Conservation (phyloP, 2,113 vertebrate species). For the Mesoclemmys tuberculata region DNA sequence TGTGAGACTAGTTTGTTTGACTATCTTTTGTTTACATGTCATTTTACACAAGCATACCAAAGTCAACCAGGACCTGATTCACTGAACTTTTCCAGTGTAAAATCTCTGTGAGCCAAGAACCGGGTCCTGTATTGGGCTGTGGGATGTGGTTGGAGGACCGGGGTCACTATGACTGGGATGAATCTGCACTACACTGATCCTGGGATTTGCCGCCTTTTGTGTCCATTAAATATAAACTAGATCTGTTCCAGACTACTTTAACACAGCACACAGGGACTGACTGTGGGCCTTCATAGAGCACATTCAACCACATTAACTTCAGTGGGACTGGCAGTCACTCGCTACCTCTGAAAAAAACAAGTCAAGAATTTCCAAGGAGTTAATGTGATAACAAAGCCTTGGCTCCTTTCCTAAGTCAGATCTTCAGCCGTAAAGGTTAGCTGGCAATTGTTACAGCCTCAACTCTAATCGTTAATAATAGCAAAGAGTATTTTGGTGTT, state of each 20-base stretch:
- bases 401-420: not conserved
- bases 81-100: not conserved
- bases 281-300: not conserved
- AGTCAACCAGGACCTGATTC: not conserved
- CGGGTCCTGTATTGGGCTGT: not conserved
- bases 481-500: too few relatives aligned
- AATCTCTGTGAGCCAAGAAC: conserved; percentile 4
- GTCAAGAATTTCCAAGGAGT: not conserved
- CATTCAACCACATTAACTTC: not conserved
- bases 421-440: not conserved
- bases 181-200: not conserved
- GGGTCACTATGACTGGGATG: rapidly evolving
- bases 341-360: not conserved
- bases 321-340: not conserved
- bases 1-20: not conserved
- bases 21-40: not conserved
- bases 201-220: not conserved
- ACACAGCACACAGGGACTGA: rapidly evolving
- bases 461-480: not conserved
- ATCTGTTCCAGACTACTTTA: not conserved
- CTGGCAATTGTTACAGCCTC: not conserved
- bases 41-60: not conserved
- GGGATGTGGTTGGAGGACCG: not conserved
- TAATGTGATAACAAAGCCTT: not conserved
- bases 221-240: not conserved